Evolutionary conservation across 1,140 invertebrate genomes (phyloP).

Genomic region (Penaeus indicus): DNA sequence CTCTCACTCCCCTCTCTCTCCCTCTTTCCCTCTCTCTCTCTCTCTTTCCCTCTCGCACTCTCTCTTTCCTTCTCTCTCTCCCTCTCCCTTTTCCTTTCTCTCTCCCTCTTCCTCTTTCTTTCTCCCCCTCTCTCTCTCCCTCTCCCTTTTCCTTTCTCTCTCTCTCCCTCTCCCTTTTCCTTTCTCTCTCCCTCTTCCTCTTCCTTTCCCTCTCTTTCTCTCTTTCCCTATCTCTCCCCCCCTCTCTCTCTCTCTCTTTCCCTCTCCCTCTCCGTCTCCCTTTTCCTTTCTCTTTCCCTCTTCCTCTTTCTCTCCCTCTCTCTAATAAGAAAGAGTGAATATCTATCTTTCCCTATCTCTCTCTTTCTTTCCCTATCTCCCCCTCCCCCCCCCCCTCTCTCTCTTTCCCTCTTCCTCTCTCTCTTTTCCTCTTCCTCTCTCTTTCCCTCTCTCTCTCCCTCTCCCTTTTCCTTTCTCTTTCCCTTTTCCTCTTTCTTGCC

Average conservation of each 20-base stretch:
- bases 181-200: not conserved
- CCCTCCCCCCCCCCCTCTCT: no score
- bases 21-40: not conserved
- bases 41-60: not conserved
- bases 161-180: not conserved
- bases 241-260: not conserved
- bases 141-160: not conserved
- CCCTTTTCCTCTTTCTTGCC: no score
- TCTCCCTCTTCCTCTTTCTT: not conserved
- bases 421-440: no score
- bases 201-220: no score
- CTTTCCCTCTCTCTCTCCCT: no score
- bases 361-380: no score
- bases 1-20: not conserved
- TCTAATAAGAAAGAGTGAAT: not conserved
- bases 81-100: not conserved
- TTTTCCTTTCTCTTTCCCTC: not conserved
- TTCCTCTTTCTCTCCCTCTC: conserved; percentile 7
- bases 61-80: not conserved
- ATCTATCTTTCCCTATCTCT: not conserved
- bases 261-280: conserved; percentile 1
- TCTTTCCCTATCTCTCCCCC: not conserved
- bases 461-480: no score
- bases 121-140: not conserved
- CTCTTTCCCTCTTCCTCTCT: no score